phyloP scores from a whole-genome alignment of 2,888 invertebrate genomes.

The Sipha maydis region DNA sequence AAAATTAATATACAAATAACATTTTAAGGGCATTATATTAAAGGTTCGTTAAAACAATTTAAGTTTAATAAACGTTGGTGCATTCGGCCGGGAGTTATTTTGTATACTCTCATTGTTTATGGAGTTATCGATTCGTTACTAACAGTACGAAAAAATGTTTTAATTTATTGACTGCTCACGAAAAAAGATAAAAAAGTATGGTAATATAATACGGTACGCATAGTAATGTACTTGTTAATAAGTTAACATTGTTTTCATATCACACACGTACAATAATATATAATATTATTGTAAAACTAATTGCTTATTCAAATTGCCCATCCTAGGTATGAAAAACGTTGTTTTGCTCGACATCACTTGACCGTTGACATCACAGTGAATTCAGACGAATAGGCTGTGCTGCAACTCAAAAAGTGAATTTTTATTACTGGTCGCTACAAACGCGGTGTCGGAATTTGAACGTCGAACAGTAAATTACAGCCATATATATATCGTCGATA shows the following conservation, averaged over 20 bases:
- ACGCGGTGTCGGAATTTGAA: too few relatives aligned
- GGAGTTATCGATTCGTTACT: background rate
- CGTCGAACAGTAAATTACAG: background rate
- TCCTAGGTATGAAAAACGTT: background rate
- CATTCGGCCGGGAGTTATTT: too few relatives aligned
- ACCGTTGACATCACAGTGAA: background rate
- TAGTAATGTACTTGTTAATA: background rate
- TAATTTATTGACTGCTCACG: background rate
- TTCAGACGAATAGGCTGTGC: background rate
- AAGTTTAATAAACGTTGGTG: too few relatives aligned
- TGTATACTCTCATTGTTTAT: too few relatives aligned
- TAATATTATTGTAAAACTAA: background rate
- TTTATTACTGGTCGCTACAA: too few relatives aligned
- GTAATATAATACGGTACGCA: background rate
- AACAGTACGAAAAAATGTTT: background rate
- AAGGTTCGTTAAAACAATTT: too few relatives aligned
- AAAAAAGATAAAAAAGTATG: background rate
- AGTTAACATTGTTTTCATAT: background rate
- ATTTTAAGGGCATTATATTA: too few relatives aligned
- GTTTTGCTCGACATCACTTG: background rate
- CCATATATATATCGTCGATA: background rate
- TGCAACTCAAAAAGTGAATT: too few relatives aligned
- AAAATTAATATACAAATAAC: too few relatives aligned
- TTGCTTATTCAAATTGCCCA: too few relatives aligned
- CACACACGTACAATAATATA: background rate